Evolutionary conservation across 1,140 invertebrate genomes (phyloP).

Genomic region (Polyergus mexicanus): DNA sequence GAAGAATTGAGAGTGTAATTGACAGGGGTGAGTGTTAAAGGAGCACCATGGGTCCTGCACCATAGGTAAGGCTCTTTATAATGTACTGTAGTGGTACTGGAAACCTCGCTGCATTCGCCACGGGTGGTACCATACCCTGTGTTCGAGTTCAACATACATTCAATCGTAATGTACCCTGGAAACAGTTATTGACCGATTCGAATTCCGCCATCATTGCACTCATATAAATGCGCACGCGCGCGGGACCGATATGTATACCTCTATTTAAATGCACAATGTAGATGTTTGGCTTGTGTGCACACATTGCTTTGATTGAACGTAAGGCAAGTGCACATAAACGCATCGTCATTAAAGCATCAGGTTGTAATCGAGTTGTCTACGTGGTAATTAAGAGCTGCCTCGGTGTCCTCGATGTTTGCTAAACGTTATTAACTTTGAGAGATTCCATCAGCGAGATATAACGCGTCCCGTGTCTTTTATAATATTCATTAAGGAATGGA

Average conservation of each 20-base stretch:
- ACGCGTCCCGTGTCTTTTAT: conserved; percentile 4
- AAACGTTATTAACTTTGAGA: conserved; percentile 69
- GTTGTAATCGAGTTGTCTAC: conserved; percentile 69
- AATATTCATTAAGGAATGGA: conserved; percentile 38
- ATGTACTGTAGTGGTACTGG: conserved; percentile 51
- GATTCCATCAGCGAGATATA: conserved; percentile 53
- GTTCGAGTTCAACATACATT: conserved; percentile 38
- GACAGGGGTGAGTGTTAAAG: conserved; percentile 66
- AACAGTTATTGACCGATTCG: conserved; percentile 42
- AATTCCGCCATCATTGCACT: conserved; percentile 34
- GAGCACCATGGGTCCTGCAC: conserved; percentile 32
- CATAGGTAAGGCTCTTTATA: conserved; percentile 59
- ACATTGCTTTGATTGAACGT: conserved; percentile 56
- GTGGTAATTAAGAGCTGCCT: conserved; percentile 69
- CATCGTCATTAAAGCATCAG: conserved; percentile 69
- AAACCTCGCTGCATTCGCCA: conserved; percentile 61
- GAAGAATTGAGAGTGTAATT: conserved; percentile 65
- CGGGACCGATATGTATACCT: not conserved
- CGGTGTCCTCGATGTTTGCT: conserved; percentile 61
- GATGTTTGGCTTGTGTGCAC: not conserved
- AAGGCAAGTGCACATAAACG: conserved; percentile 56
- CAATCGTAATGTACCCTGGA: conserved; percentile 18
- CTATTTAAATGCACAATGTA: conserved; percentile 53
- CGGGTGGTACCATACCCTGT: conserved; percentile 58
- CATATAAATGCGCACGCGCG: not conserved